phyloP scores from a whole-genome alignment of 2,888 invertebrate genomes.

The Acleris literana region DNA sequence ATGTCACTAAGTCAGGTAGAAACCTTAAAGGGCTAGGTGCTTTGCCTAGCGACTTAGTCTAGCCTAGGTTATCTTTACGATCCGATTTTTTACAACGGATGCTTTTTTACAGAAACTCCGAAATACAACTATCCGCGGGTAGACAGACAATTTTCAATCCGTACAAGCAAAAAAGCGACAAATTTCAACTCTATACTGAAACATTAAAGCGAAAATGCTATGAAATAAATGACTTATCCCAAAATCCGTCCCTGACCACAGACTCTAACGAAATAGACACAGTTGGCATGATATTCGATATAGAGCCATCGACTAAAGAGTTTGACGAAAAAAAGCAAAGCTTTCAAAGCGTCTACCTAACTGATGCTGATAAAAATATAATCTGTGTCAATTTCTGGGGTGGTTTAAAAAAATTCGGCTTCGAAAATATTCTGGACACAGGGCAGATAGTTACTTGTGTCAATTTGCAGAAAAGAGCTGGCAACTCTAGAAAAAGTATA shows the following conservation, averaged over 20 bases:
- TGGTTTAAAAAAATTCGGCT: constrained; percentile 76
- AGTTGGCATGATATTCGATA: constrained; percentile 85
- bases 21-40: neutral
- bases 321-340: constrained; percentile 59
- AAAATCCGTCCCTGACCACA: constrained; percentile 52
- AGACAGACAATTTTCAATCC: constrained; percentile 75
- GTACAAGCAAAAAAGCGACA: constrained; percentile 50
- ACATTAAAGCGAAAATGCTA: constrained; percentile 66
- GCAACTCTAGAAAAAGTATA: constrained; percentile 77
- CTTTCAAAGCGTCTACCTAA: constrained; percentile 84
- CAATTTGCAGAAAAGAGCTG: constrained; percentile 85
- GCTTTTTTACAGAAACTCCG: constrained; percentile 68
- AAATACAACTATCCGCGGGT: constrained; percentile 82
- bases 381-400: constrained; percentile 83
- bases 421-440: constrained; percentile 80
- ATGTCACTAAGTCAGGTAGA: constrained; percentile 5
- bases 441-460: constrained; percentile 83
- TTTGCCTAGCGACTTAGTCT: too few species aligned
- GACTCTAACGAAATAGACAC: constrained; percentile 89
- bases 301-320: constrained; percentile 75
- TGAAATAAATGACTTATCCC: constrained; percentile 71
- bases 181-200: constrained; percentile 45
- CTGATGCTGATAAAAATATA: constrained; percentile 81
- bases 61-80: too few species aligned
- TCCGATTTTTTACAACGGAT: too few species aligned